A percentile compares a stretch with the other conserved stretches of the same genome.
phyloP scores from a whole-genome alignment of 2,113 vertebrate genomes.

The Crotalus tigris region DNA sequence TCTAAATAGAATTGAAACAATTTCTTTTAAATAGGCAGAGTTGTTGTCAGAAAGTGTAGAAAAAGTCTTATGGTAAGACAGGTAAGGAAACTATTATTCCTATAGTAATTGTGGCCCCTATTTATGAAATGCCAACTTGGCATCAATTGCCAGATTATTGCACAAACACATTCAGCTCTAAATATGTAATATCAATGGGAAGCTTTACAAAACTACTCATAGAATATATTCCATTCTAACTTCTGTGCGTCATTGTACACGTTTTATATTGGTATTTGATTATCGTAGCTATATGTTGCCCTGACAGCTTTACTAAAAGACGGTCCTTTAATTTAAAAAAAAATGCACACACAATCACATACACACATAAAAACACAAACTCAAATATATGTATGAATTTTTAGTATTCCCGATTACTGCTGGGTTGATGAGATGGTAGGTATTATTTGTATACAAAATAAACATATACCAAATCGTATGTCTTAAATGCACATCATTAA shows the following conservation, averaged over 20 bases:
- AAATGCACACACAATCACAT: no score
- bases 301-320: background rate
- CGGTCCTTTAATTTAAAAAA: background rate
- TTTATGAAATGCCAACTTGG: background rate
- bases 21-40: background rate
- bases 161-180: background rate
- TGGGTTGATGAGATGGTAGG: background rate
- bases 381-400: background rate
- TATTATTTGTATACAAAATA: background rate
- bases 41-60: background rate
- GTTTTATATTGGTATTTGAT: background rate
- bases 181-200: background rate
- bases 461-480: background rate
- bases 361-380: background rate
- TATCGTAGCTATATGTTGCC: background rate
- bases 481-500: constrained; percentile 51
- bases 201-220: background rate
- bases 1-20: background rate
- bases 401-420: background rate
- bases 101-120: background rate
- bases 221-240: background rate
- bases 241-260: background rate
- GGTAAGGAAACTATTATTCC: background rate
- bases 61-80: background rate
- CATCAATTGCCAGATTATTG: background rate